phyloP scores from a whole-genome alignment of 2,113 vertebrate genomes.

The Ptilonorhynchus violaceus region DNA sequence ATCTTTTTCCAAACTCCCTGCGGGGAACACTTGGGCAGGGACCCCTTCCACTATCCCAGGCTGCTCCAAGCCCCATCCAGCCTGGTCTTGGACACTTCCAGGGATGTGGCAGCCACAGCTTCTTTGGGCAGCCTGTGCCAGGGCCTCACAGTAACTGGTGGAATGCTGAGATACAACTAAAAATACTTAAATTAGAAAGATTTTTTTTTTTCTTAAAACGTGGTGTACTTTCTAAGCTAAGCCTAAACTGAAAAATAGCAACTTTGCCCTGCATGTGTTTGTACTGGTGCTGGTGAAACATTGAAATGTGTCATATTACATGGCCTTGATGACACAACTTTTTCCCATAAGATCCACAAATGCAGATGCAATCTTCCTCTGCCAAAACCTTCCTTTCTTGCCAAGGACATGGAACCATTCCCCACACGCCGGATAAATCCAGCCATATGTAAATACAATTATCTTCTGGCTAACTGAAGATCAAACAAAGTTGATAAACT shows the following conservation, averaged over 20 bases:
- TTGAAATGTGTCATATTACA: not conserved
- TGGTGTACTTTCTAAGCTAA: not conserved
- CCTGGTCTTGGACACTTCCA: not conserved
- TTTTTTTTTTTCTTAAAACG: not conserved
- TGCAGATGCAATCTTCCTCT: not conserved
- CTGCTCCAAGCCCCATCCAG: not conserved
- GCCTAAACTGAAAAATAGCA: not conserved
- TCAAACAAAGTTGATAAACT: not conserved
- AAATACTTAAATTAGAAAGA: not conserved
- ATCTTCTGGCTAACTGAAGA: not conserved
- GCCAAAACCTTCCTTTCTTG: not conserved
- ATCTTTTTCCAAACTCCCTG: rapidly evolving
- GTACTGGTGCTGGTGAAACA: not conserved
- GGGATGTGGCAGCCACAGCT: not conserved
- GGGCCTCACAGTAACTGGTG: not conserved
- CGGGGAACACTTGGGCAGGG: not conserved
- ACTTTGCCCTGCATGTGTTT: not conserved
- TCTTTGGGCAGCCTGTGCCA: not conserved
- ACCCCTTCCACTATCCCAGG: not conserved
- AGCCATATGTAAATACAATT: not conserved
- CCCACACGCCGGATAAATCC: not conserved
- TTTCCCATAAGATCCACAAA: slow-evolving; percentile 17
- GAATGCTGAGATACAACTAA: not conserved
- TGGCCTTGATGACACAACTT: not conserved
- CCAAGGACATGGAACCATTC: not conserved